Base-by-base conservation (phyloP, 2,888 invertebrate genomes). In the Luperina nickerlii region DNA sequence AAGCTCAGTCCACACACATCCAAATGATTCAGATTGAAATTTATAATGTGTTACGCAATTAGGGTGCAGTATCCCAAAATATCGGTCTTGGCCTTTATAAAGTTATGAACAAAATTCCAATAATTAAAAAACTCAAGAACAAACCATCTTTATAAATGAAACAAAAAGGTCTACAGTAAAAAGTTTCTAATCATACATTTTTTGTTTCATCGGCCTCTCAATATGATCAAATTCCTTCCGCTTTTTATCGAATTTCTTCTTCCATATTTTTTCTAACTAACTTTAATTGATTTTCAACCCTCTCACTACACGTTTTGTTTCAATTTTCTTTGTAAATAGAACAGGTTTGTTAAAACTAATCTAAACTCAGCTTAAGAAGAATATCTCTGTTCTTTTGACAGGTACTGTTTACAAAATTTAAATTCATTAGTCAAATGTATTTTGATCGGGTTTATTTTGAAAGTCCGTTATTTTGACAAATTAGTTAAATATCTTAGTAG, bases 321-420 rank as follows among this genome's bases (percentile, higher is more conserved):
- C 7, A 66, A 45, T 83, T 67, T 73, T n/a, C 24, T 45, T 51
- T 72, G 48, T 6, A 11, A 13, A 24, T 7, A 13, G 0, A 2
- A 7, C 1, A 9, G 70, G 60, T 74, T 82, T 65, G 79, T 78
- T 82, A 74, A 82, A 86, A 78, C 74, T 78, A 81, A 66, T 69
- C 79, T 76, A 74, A 89, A 81, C 62, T 81, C 77, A 75, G 74
- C 68, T 82, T 81, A 78, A n/a, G n/a, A n/a, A n/a, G n/a, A n/a
- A n/a, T n/a, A n/a, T n/a, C n/a, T n/a, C n/a, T 78, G 81, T 88
- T 83, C 81, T 84, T 87, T 88, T 88, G 88, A 88, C n/a, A n/a
- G n/a, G n/a, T 87, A 84, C 76, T 79, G 88, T 88, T 87, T 79
- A 60, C 68, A 79, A 79, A 85, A 87, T 88, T 88, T 81, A 79